Evolutionary conservation across 2,113 vertebrate species (phyloP).

Genomic region (Odocoileus virginianus): DNA sequence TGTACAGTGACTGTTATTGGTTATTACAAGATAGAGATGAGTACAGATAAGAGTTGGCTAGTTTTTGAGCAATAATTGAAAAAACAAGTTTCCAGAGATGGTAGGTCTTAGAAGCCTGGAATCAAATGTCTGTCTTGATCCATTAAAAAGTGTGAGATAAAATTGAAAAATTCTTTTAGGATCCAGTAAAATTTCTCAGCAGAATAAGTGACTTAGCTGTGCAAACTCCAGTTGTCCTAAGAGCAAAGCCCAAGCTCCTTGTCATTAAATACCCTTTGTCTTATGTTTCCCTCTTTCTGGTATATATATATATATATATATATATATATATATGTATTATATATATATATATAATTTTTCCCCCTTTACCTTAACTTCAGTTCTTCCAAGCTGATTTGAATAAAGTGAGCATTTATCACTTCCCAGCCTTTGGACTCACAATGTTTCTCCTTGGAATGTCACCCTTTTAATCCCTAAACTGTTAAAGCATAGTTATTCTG

Average conservation of each 20-base stretch:
- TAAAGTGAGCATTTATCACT: background rate
- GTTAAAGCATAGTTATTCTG: background rate
- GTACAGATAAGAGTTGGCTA: background rate
- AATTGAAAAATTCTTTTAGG: background rate
- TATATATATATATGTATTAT: no score
- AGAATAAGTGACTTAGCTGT: background rate
- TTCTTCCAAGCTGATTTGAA: no score
- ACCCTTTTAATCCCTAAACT: background rate
- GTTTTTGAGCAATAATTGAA: background rate
- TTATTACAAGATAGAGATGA: conserved; percentile 7
- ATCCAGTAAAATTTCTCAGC: background rate
- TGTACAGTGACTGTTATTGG: background rate
- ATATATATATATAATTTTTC: no score
- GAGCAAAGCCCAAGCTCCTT: background rate
- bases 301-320: no score
- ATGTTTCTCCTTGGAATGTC: background rate
- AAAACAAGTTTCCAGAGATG: background rate
- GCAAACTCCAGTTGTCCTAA: no score
- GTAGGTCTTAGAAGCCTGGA: background rate
- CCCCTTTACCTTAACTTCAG: background rate
- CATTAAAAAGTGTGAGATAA: background rate
- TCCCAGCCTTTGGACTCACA: background rate
- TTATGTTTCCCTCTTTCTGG: background rate
- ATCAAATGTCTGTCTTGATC: background rate
- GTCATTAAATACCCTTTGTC: fast-evolving